These are phyloP conservation scores for Grus americana DNA, from an alignment of 2,113 vertebrate genomes.

Conservation along the genomic window DNA sequence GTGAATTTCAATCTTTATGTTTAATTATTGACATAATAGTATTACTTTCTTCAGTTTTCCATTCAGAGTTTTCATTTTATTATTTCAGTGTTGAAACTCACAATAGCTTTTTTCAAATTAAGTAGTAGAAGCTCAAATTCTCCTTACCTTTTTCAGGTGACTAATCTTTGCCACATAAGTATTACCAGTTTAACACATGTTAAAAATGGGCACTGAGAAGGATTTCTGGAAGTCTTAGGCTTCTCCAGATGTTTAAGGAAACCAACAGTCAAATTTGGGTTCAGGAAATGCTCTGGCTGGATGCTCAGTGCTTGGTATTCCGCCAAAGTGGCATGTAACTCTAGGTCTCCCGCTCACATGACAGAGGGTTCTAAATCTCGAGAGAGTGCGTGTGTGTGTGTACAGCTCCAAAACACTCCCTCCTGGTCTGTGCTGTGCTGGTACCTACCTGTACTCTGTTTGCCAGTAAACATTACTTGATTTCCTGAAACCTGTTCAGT, in stretches of 20 bases:
- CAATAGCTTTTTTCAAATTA: not conserved
- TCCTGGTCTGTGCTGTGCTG: not conserved
- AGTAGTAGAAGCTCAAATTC: not conserved
- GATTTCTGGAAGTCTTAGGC: not conserved
- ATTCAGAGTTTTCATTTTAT: not conserved
- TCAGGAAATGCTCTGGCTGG: not conserved
- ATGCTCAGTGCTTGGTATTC: not conserved
- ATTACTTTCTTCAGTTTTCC: not conserved
- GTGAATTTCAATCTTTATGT: not conserved
- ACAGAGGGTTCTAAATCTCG: not conserved
- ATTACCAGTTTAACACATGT: not conserved
- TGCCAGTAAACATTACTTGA: not conserved
- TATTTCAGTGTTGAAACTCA: not conserved
- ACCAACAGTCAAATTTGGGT: not conserved
- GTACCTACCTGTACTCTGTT: not conserved
- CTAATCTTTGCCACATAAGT: not conserved
- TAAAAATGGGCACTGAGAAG: not conserved
- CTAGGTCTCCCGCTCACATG: not conserved
- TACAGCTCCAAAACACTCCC: not conserved
- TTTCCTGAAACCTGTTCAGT: not conserved
- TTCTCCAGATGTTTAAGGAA: not conserved
- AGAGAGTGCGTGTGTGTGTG: not conserved
- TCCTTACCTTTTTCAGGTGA: not conserved
- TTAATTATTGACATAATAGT: not conserved
- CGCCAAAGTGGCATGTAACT: not conserved